Evolutionary conservation across 2,888 invertebrate species (phyloP), one percentile per base, ranked within the genome.

Genomic region (Epinotia ramella): DNA sequence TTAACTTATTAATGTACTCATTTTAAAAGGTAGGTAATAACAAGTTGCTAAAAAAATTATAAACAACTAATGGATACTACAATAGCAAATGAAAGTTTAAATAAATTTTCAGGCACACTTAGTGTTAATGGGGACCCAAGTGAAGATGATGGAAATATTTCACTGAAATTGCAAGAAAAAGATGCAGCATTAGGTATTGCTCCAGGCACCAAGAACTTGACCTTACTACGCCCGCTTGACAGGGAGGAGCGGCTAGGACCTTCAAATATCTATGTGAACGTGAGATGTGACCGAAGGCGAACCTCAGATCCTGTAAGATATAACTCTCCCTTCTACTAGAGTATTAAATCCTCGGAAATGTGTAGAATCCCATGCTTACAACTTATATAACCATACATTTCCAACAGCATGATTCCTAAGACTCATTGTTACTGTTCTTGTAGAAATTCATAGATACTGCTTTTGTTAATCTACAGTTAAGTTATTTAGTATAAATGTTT

Each of bases 241-340:
- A 97, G 98, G 80, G 98, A 98, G 94, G 98, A 98, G 79, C 90
- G 96, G 67, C 94, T 95, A 20, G 98, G 98, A 0, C 98, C 98
- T 3, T 96, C 97, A 62, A 97, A 97, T 73, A 97, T 98, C 68
- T 97, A 97, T 87, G 96, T 98, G 75, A 98, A 97, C 89, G 96
- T 98, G 79, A 96, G 98, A 78, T 98, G 98, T 89, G 97, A 97
- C 84, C 94, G 97, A 77, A 95, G 97, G 69, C 96, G 96, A 79
- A 97, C 97, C 16, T 95, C 96, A 57, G 97, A 97, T 88, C 97
- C 97, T 84, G 97, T 97, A 85, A 83, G 88, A 81, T n/a, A 44
- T 24, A 18, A 33, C n/a, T 18, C 40, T 40, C 40, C 13, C 1
- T 28, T 49, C 7, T 5, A 28, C 28, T 33, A 33, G 33, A 6